Evolutionary conservation across 2,797 vertebrate genomes (phyloP).

Genomic region (Lepilemur ruficaudatus): DNA sequence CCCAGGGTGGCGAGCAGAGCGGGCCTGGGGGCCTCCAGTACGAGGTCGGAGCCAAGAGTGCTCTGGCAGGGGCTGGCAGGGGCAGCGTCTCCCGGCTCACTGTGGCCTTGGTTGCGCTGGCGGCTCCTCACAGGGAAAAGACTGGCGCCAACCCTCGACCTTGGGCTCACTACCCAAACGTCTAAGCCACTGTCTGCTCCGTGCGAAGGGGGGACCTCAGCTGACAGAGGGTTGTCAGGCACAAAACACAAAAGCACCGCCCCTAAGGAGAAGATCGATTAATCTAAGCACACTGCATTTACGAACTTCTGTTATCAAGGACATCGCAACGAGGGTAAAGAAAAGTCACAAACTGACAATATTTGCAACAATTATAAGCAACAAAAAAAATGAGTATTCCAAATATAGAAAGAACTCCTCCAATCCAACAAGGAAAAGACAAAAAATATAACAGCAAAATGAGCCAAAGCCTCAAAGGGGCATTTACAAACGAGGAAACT

Average conservation of each 20-base stretch:
- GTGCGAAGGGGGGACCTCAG: neutral
- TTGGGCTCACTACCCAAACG: neutral
- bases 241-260: neutral
- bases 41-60: neutral
- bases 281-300: neutral
- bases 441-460: neutral
- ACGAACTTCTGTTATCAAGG: neutral
- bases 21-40: neutral
- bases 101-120: neutral
- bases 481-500: neutral
- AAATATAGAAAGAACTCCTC: neutral
- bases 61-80: neutral
- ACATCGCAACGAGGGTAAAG: neutral
- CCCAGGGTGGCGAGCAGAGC: neutral
- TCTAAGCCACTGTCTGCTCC: neutral
- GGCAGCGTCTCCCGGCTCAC: neutral
- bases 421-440: neutral
- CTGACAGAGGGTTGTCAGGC: neutral
- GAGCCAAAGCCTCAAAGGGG: too few species aligned
- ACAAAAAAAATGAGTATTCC: neutral
- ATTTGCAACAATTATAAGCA: neutral
- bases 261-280: neutral
- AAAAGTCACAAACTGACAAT: neutral
- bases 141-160: neutral
- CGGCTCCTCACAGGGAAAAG: neutral